phyloP scores from a whole-genome alignment of 2,797 vertebrate species.

The Serranus cabrilla region DNA sequence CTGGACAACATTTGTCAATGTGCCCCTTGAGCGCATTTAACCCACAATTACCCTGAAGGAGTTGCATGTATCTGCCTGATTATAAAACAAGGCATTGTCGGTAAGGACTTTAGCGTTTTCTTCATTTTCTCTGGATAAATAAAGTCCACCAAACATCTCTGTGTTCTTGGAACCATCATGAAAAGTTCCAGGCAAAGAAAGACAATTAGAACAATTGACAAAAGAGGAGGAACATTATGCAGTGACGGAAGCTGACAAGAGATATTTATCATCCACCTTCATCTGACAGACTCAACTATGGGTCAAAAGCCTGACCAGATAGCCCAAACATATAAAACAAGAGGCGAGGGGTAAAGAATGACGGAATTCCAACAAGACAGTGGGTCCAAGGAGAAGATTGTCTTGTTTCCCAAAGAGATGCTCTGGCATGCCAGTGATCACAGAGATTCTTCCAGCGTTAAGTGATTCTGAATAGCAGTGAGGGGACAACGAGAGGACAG shows the following conservation, averaged over 20 bases:
- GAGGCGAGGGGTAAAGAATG: slow-evolving; percentile 42
- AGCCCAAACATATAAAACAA: slow-evolving; percentile 51
- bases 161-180: slow-evolving; percentile 12
- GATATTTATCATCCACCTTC: slow-evolving; percentile 25
- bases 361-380: slow-evolving; percentile 59
- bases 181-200: slow-evolving; percentile 22
- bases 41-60: no score
- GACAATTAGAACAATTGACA: slow-evolving; percentile 28
- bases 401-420: slow-evolving; percentile 76
- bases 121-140: slow-evolving; percentile 25
- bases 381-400: slow-evolving; percentile 60
- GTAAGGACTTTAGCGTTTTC: slow-evolving; percentile 11
- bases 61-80: slow-evolving; percentile 13
- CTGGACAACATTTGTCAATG: neutral
- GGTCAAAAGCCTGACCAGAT: slow-evolving; percentile 48
- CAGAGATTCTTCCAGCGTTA: slow-evolving; percentile 66
- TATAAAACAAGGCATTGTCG: slow-evolving; percentile 13
- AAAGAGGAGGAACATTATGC: neutral
- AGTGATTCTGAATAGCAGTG: slow-evolving; percentile 75
- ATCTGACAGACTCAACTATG: slow-evolving; percentile 39
- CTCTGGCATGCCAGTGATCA: slow-evolving; percentile 74
- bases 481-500: slow-evolving; percentile 54
- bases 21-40: neutral
- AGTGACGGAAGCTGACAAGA: neutral
- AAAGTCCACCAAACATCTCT: slow-evolving; percentile 2